Evolutionary conservation across 2,797 vertebrate species (phyloP).

Genomic region (Molothrus aeneus): DNA sequence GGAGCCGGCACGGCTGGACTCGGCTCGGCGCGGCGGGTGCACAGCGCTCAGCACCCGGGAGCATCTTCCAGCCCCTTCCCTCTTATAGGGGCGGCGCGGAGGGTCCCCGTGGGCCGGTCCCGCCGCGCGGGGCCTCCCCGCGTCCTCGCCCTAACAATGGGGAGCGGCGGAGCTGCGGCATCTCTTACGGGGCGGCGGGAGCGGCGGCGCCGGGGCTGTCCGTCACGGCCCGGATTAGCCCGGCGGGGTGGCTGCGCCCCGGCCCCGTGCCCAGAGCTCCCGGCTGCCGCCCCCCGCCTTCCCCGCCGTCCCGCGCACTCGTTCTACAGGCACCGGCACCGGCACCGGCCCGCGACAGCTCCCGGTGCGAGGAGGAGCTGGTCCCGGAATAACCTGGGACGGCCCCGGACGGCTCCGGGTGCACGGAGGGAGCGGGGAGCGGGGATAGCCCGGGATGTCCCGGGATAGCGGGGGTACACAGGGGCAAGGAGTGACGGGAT

Average conservation of each 20-base stretch:
- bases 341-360: not conserved
- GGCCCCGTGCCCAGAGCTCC: constrained; percentile 50
- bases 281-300: not conserved
- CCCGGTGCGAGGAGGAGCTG: not conserved
- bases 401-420: not conserved
- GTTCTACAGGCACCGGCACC: not conserved
- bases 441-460: not conserved
- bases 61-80: constrained; percentile 68
- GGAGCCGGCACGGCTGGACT: not conserved
- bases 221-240: constrained; percentile 50
- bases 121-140: constrained; percentile 55
- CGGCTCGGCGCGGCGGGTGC: not conserved
- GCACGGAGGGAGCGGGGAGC: not conserved
- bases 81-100: constrained; percentile 68
- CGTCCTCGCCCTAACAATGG: constrained; percentile 90
- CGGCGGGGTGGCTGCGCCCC: constrained; percentile 54
- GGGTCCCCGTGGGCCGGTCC: constrained; percentile 79
- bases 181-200: constrained; percentile 48
- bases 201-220: constrained; percentile 57
- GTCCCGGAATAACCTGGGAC: not conserved
- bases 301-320: not conserved
- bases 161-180: constrained; percentile 69
- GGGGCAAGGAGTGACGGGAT: not conserved
- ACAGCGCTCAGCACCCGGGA: constrained; percentile 45
- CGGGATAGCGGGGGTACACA: not conserved